These are phyloP conservation scores for Drosophila antonietae DNA, from an alignment of 2,888 invertebrate genomes.

Conservation along the genomic window DNA sequence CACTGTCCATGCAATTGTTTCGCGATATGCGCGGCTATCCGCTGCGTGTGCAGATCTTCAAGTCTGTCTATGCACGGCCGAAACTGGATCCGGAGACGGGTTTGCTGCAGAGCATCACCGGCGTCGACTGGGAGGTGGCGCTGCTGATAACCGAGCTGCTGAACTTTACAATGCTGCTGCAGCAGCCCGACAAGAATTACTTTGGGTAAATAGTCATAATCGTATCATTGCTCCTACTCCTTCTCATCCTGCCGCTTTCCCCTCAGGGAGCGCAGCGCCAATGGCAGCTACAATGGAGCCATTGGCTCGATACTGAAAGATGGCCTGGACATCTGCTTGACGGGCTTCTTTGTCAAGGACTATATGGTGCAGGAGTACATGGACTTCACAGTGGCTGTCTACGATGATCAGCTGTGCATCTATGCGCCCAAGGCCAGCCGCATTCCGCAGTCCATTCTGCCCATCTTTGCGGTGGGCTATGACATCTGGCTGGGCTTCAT, in stretches of 20 bases:
- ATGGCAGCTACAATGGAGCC: slow-evolving; percentile 84
- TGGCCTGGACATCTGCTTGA: slow-evolving; percentile 83
- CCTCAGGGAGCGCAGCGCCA: slow-evolving; percentile 64
- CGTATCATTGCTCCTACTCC: no score
- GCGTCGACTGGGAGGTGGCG: slow-evolving; percentile 82
- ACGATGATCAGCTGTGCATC: slow-evolving; percentile 84
- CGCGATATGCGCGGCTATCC: slow-evolving; percentile 83
- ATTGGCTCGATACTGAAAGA: slow-evolving; percentile 82
- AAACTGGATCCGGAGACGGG: slow-evolving; percentile 57
- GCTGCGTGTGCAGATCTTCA: slow-evolving; percentile 82
- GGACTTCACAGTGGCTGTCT: slow-evolving; percentile 83
- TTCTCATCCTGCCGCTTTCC: no score
- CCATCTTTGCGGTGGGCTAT: slow-evolving; percentile 82
- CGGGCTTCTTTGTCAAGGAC: slow-evolving; percentile 85
- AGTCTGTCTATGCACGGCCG: slow-evolving; percentile 81
- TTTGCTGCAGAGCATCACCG: slow-evolving; percentile 60
- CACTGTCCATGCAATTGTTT: slow-evolving; percentile 67
- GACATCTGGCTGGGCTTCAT: slow-evolving; percentile 83
- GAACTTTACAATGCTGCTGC: slow-evolving; percentile 81
- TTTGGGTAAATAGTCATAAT: slow-evolving; percentile 76
- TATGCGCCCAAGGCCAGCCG: slow-evolving; percentile 84
- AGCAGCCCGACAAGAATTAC: slow-evolving; percentile 77
- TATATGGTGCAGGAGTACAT: slow-evolving; percentile 83
- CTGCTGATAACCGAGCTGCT: slow-evolving; percentile 68
- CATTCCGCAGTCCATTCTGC: slow-evolving; percentile 83